A percentile compares a stretch with the other conserved stretches of the same genome.
Conservation (phyloP, 2,797 vertebrate genomes). For the Monodelphis domestica region DNA sequence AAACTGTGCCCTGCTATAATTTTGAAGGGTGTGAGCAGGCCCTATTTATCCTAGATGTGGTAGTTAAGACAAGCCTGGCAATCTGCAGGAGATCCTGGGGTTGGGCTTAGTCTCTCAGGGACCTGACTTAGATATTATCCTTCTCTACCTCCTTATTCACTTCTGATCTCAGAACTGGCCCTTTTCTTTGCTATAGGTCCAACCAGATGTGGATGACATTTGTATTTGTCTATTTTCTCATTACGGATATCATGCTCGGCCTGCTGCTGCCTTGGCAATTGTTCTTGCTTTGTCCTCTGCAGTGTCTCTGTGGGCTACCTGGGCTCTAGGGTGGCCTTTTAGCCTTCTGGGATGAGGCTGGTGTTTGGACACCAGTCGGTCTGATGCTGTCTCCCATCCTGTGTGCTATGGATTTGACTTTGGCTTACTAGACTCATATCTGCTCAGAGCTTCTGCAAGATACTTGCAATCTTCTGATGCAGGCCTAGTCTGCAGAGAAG, state of each 20-base stretch:
- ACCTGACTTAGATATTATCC: neutral
- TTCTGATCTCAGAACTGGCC: neutral
- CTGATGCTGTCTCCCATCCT: neutral
- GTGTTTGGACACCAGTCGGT: neutral
- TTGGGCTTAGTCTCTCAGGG: neutral
- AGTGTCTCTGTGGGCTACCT: neutral
- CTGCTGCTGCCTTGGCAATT: neutral
- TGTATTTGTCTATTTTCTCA: no score
- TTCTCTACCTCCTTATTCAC: neutral
- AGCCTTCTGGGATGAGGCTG: neutral
- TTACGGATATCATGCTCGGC: neutral
- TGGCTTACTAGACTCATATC: no score
- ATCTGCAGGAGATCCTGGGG: neutral
- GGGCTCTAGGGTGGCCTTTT: neutral
- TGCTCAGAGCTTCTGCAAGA: neutral
- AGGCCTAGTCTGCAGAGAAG: neutral
- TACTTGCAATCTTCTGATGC: neutral
- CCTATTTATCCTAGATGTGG: no score
- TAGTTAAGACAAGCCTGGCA: no score
- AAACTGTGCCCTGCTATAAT: neutral
- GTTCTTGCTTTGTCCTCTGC: neutral
- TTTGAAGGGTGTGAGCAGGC: no score
- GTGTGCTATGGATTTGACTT: neutral
- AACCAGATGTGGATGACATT: no score
- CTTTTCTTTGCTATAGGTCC: no score